phyloP scores from a whole-genome alignment of 2,888 invertebrate genomes.

The Drosophila hamatofila region DNA sequence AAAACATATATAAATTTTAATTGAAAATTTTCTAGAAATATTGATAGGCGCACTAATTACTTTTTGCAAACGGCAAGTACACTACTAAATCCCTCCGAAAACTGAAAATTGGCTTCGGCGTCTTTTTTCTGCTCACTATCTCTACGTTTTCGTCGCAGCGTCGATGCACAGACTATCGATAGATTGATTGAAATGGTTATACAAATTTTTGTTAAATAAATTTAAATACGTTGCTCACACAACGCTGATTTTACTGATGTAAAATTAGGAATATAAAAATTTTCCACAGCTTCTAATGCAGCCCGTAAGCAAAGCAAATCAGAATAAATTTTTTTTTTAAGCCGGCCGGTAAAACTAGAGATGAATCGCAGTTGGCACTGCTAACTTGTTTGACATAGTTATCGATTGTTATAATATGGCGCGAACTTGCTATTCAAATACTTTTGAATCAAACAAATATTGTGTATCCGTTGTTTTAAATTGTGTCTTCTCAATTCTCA shows the following conservation, averaged over 20 bases:
- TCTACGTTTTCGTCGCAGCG: conserved; percentile 29
- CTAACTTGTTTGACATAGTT: not conserved
- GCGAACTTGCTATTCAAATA: not conserved
- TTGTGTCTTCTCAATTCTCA: no score
- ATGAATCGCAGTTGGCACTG: conserved; percentile 24
- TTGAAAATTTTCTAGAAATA: not conserved
- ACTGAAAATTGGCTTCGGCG: conserved; percentile 50
- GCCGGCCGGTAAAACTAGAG: conserved; percentile 39
- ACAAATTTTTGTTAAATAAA: not conserved
- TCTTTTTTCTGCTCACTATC: conserved; percentile 40
- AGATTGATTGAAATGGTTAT: not conserved
- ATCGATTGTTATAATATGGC: conserved; percentile 9
- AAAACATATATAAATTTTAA: not conserved
- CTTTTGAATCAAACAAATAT: not conserved
- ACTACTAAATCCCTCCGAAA: conserved; percentile 36
- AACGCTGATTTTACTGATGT: not conserved
- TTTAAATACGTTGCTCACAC: not conserved
- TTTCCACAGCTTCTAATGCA: not conserved
- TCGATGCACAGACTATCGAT: conserved; percentile 37
- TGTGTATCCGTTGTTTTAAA: not conserved
- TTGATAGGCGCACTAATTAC: conserved; percentile 15
- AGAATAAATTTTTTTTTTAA: conserved; percentile 12
- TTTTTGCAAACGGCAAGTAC: conserved; percentile 22
- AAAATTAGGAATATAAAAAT: not conserved
- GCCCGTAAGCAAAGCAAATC: conserved; percentile 1